phyloP scores from a whole-genome alignment of 2,888 invertebrate genomes.

The Ganaspis brasiliensis region DNA sequence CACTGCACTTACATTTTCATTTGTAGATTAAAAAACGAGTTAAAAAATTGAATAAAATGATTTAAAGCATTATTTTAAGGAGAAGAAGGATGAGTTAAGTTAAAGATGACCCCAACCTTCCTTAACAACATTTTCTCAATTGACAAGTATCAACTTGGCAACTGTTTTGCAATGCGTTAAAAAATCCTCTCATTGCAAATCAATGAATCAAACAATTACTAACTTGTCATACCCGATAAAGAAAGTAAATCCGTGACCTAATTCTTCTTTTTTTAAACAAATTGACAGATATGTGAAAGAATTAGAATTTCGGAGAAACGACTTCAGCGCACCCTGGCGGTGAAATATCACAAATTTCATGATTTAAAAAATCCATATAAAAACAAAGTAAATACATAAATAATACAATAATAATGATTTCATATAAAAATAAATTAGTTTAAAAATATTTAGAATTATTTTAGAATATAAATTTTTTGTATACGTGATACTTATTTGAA shows the following conservation, averaged over 20 bases:
- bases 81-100: not conserved
- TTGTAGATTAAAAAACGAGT: not conserved
- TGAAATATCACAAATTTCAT: not conserved
- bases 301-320: not conserved
- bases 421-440: no score
- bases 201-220: constrained; percentile 22
- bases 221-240: constrained; percentile 17
- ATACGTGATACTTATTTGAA: no score
- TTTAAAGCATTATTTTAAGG: constrained; percentile 6
- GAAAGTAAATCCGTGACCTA: constrained; percentile 37
- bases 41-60: not conserved
- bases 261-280: constrained; percentile 20
- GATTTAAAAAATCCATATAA: no score
- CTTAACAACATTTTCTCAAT: constrained; percentile 23
- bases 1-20: constrained; percentile 32
- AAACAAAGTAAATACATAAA: no score
- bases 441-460: no score
- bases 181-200: constrained; percentile 21
- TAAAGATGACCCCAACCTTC: constrained; percentile 31
- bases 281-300: not conserved
- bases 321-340: not conserved
- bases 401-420: no score
- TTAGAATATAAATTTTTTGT: no score
- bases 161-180: not conserved
- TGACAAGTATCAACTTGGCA: constrained; percentile 25